Evolutionary conservation across 2,888 invertebrate species (phyloP).

Genomic region (Hydraecia micacea): DNA sequence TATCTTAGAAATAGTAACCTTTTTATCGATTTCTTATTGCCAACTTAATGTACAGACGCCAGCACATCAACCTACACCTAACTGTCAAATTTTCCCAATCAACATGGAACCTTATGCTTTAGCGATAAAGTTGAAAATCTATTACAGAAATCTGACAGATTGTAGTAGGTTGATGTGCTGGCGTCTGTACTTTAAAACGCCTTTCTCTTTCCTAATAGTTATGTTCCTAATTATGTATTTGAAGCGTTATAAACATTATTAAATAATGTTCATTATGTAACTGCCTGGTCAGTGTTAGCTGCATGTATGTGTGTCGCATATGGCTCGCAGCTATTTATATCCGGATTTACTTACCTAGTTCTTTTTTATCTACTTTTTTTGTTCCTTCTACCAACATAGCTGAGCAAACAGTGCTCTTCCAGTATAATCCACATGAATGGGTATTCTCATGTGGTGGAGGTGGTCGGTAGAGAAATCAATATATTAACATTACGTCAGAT

Average conservation of each 20-base stretch:
- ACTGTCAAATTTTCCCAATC: no score
- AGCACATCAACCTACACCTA: no score
- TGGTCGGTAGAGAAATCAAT: conserved; percentile 53
- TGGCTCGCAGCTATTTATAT: conserved; percentile 30
- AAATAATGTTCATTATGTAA: conserved; percentile 47
- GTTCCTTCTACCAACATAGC: conserved; percentile 1
- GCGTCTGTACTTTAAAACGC: conserved; percentile 37
- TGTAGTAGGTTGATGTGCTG: no score
- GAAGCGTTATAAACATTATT: conserved; percentile 45
- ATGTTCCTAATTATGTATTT: conserved; percentile 47
- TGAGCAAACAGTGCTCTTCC: conserved; percentile 39
- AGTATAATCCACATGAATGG: conserved; percentile 47
- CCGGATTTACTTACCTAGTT: conserved; percentile 17
- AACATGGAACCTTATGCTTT: no score
- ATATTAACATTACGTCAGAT: conserved; percentile 74
- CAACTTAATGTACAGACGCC: conserved; percentile 39
- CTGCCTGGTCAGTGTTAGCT: conserved; percentile 7
- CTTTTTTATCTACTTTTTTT: conserved; percentile 13
- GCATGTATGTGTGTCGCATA: conserved; percentile 20
- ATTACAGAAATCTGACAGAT: no score
- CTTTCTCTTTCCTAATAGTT: conserved; percentile 58
- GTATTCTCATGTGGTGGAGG: conserved; percentile 24
- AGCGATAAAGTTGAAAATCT: no score
- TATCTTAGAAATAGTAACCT: conserved; percentile 27
- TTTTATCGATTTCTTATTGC: conserved; percentile 35